A percentile compares a stretch with the other conserved stretches of the same genome.
Evolutionary conservation across 92 coral and sea anemone genomes (phyloP).

Genomic region (Phymanthus crucifer): DNA sequence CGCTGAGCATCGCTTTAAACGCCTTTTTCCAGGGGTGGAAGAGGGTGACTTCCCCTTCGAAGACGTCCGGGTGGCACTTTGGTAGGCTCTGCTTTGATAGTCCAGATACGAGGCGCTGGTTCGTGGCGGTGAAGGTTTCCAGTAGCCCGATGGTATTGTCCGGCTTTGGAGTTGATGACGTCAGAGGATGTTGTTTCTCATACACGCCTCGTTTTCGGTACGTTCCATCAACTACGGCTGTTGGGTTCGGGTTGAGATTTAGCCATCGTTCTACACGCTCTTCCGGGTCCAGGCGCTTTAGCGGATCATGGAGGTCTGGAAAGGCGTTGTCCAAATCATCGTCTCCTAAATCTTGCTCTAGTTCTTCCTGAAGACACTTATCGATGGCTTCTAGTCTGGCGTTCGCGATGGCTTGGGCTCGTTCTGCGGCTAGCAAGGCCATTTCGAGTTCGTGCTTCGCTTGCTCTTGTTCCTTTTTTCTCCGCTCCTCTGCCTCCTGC

Average conservation of each 20-base stretch:
- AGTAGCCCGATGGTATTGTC: constrained; percentile 11
- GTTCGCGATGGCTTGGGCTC: constrained; percentile 43
- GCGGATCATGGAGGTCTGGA: constrained; percentile 28
- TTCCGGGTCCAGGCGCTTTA: neutral
- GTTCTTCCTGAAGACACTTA: constrained; percentile 34
- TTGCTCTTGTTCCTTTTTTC: constrained; percentile 38
- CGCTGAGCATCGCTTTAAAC: constrained; percentile 40
- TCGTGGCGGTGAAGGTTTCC: constrained; percentile 36
- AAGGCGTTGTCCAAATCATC: neutral
- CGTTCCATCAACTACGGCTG: constrained; percentile 2
- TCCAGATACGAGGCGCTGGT: constrained; percentile 39
- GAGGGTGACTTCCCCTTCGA: constrained; percentile 46
- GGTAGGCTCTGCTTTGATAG: constrained; percentile 53
- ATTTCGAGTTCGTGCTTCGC: constrained; percentile 47
- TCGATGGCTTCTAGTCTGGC: constrained; percentile 54
- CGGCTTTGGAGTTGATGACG: neutral
- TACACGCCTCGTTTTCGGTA: neutral
- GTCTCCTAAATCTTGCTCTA: constrained; percentile 12
- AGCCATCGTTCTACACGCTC: neutral
- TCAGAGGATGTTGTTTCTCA: neutral
- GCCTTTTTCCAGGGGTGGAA: constrained; percentile 60
- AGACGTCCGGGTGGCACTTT: constrained; percentile 53
- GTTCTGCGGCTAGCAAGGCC: constrained; percentile 49
- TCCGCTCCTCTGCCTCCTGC: constrained; percentile 53
- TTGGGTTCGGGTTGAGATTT: neutral